phyloP scores from a whole-genome alignment of 2,888 invertebrate genomes.

The Bugulina stolonifera region DNA sequence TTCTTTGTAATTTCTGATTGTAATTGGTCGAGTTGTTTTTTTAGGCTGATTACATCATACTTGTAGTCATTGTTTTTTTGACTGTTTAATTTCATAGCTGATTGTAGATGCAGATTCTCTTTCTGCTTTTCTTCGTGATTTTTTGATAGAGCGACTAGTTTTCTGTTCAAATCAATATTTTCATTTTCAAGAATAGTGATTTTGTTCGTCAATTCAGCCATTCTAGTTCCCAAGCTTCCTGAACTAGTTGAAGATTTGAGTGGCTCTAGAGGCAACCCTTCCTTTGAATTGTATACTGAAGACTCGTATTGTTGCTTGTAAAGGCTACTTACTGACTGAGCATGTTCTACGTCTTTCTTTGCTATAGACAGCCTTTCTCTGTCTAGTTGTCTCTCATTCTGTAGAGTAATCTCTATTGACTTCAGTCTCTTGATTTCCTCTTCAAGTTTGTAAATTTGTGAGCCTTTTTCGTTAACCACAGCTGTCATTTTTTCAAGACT shows the following conservation, averaged over 20 bases:
- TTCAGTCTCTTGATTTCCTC: background rate
- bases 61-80: background rate
- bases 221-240: background rate
- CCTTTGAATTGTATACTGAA: background rate
- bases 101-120: background rate
- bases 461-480: background rate
- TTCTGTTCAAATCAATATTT: background rate
- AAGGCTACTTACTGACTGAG: background rate
- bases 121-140: background rate
- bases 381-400: background rate
- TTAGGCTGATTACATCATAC: background rate
- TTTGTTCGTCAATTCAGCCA: slow-evolving; percentile 6
- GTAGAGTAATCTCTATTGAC: background rate
- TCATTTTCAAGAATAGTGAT: background rate
- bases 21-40: background rate
- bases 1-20: background rate
- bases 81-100: background rate
- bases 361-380: background rate
- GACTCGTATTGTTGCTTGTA: background rate
- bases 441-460: background rate
- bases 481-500: background rate
- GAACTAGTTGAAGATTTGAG: background rate
- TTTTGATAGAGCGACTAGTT: background rate
- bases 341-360: background rate
- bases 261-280: background rate